These are phyloP conservation scores for Mamestra brassicae DNA, from an alignment of 2,888 invertebrate species.

Conservation along the genomic window DNA sequence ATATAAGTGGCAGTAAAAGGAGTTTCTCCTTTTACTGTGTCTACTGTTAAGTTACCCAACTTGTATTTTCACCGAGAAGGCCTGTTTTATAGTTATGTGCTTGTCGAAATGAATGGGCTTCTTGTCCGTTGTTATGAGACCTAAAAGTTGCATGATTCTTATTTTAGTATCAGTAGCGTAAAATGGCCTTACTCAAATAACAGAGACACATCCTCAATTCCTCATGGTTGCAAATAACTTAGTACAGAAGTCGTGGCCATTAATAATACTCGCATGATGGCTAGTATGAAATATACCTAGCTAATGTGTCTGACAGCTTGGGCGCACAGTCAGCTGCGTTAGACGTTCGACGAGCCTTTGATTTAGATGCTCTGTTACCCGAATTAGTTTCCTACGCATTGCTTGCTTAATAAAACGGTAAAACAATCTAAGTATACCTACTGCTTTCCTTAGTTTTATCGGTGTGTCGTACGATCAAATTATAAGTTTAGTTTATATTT, in stretches of 20 bases:
- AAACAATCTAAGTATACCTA: neutral
- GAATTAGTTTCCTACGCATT: neutral
- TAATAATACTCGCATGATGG: conserved; percentile 8
- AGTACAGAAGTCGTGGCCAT: neutral
- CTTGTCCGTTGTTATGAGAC: conserved; percentile 29
- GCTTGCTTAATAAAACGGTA: neutral
- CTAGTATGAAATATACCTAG: conserved; percentile 12
- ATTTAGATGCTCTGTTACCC: neutral
- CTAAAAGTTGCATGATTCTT: conserved; percentile 17
- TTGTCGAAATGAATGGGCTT: conserved; percentile 27
- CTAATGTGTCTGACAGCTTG: conserved; percentile 12
- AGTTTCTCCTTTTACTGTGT: too few relatives aligned
- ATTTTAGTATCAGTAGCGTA: conserved; percentile 15
- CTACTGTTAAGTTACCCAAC: conserved; percentile 37
- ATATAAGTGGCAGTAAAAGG: conserved; percentile 37
- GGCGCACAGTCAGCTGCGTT: neutral
- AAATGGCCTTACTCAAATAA: conserved; percentile 8
- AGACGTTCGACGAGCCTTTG: neutral
- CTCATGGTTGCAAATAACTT: neutral
- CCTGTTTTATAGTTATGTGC: conserved; percentile 42
- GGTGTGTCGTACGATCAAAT: too few relatives aligned
- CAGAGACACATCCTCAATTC: neutral
- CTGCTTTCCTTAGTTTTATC: too few relatives aligned
- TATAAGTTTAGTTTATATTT: too few relatives aligned
- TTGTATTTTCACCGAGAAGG: conserved; percentile 40